phyloP scores from a whole-genome alignment of 2,888 invertebrate genomes.

The Agrochola lychnidis region DNA sequence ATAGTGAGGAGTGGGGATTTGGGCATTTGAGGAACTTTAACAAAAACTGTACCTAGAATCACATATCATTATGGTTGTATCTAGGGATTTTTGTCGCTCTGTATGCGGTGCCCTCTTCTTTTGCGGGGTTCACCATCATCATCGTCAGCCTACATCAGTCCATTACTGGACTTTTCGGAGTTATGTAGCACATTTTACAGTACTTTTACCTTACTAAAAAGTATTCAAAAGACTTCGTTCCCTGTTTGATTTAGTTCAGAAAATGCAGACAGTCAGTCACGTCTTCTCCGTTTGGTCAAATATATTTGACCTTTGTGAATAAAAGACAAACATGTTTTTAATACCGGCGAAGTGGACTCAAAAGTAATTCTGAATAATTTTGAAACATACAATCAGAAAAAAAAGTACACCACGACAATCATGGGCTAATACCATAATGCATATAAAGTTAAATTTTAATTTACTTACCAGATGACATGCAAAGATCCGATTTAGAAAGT shows the following conservation, averaged over 20 bases:
- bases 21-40: not conserved
- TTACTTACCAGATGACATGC: slow-evolving; percentile 26
- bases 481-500: slow-evolving; percentile 40
- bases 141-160: too few relatives aligned
- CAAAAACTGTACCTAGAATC: not conserved
- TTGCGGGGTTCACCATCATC: not conserved
- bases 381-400: too few relatives aligned
- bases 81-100: not conserved
- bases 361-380: too few relatives aligned
- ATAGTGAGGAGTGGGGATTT: not conserved
- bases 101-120: too few relatives aligned
- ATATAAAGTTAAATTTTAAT: slow-evolving; percentile 9
- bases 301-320: not conserved
- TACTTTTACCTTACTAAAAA: not conserved
- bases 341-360: not conserved
- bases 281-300: too few relatives aligned
- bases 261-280: not conserved
- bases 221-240: too few relatives aligned
- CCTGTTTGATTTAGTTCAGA: not conserved
- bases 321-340: not conserved
- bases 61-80: not conserved
- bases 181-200: not conserved
- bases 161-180: not conserved
- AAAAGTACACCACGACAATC: too few relatives aligned
- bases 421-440: not conserved